A percentile compares a stretch with the other conserved stretches of the same genome.
These are phyloP conservation scores for Climacteris rufus DNA, from an alignment of 2,113 vertebrate genomes.

Conservation along the genomic window DNA sequence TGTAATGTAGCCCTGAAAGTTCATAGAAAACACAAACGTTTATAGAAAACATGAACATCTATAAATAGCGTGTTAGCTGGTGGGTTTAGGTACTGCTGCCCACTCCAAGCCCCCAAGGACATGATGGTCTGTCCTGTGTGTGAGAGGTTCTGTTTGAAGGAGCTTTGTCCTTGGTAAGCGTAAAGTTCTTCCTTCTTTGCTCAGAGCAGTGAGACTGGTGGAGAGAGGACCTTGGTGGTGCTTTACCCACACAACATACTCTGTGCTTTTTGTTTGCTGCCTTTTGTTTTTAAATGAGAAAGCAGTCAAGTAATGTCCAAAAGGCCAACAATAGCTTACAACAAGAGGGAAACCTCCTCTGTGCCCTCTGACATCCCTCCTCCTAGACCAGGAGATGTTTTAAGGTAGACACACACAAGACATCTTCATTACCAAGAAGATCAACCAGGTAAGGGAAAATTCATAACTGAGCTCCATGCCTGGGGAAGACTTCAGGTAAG, in stretches of 20 bases:
- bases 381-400: not conserved
- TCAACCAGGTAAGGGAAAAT: not conserved
- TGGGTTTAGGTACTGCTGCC: not conserved
- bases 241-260: not conserved
- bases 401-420: not conserved
- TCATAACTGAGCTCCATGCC: not conserved
- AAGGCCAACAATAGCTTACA: not conserved
- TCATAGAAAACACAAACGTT: not conserved
- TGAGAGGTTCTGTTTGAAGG: not conserved
- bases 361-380: not conserved
- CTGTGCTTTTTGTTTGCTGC: not conserved
- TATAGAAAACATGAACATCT: not conserved
- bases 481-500: not conserved
- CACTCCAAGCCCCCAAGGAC: not conserved
- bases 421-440: not conserved
- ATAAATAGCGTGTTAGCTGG: fast-evolving
- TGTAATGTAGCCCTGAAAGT: not conserved
- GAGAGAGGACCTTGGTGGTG: not conserved
- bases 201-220: not conserved
- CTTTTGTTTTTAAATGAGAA: not conserved
- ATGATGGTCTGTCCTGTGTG: not conserved
- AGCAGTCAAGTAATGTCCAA: not conserved
- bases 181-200: not conserved
- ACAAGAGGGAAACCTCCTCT: not conserved
- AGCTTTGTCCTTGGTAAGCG: not conserved